phyloP scores from a whole-genome alignment of 2,113 vertebrate species.

The Litocranius walleri region DNA sequence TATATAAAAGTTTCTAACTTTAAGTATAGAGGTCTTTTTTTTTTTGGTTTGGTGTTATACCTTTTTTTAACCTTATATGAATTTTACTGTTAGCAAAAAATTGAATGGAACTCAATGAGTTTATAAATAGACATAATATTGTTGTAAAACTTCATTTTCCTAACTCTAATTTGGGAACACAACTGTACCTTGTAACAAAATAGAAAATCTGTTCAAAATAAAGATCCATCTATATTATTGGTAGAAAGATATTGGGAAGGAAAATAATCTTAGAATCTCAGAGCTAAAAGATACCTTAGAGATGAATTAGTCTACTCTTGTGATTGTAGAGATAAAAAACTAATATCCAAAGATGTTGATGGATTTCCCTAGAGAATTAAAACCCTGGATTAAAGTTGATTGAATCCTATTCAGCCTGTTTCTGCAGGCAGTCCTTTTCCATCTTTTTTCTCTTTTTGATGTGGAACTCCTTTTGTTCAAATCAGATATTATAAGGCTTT shows the following conservation, averaged over 20 bases:
- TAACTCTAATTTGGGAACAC: not conserved
- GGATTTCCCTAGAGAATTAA: constrained; percentile 13
- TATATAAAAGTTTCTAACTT: not conserved
- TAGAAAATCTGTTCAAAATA: not conserved
- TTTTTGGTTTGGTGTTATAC: not conserved
- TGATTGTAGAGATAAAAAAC: constrained; percentile 7
- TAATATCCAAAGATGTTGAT: not conserved
- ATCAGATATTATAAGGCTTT: not conserved
- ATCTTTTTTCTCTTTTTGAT: not conserved
- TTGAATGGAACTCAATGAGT: not conserved
- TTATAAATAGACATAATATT: not conserved
- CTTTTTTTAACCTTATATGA: not conserved
- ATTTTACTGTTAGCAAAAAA: not conserved
- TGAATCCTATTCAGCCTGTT: not conserved
- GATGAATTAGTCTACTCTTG: not conserved
- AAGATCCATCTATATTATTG: not conserved
- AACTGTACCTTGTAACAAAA: not conserved
- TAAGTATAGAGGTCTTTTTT: not conserved
- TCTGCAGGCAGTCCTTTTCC: not conserved
- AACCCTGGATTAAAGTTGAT: not conserved
- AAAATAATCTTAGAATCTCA: not conserved
- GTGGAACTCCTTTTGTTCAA: not conserved
- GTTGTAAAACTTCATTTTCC: constrained; percentile 1
- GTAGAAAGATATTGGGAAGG: not conserved
- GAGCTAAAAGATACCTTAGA: not conserved